A percentile compares a stretch with the other conserved stretches of the same genome.
These are phyloP conservation scores for Etheostoma nigrum DNA, from an alignment of 2,797 vertebrate species.

Conservation along the genomic window DNA sequence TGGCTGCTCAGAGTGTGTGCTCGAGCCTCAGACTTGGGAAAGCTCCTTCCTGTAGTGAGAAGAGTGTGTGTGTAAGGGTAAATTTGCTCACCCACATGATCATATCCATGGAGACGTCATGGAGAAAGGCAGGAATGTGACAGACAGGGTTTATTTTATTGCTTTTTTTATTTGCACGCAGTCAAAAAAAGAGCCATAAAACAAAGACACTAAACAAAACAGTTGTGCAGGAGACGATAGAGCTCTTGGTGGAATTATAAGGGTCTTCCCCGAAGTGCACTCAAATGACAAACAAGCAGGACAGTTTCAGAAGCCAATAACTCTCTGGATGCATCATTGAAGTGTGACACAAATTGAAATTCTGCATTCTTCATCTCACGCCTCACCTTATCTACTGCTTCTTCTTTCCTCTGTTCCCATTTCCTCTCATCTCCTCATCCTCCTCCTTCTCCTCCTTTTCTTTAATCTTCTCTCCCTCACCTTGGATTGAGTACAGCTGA, in stretches of 20 bases:
- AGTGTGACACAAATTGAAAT: constrained; percentile 55
- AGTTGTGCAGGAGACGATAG: constrained; percentile 11
- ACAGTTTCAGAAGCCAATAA: constrained; percentile 24
- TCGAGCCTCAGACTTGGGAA: constrained; percentile 30
- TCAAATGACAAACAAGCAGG: constrained; percentile 25
- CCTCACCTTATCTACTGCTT: constrained; percentile 31
- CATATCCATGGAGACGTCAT: constrained; percentile 73
- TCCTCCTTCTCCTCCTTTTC: constrained; percentile 22
- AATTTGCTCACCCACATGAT: constrained; percentile 72
- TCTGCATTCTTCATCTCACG: constrained; percentile 47
- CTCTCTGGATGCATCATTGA: constrained; percentile 34
- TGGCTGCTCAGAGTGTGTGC: constrained; percentile 3
- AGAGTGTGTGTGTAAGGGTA: constrained; percentile 30
- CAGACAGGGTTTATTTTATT: constrained; percentile 62
- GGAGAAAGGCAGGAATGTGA: constrained; percentile 80
- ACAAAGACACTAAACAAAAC: constrained; percentile 27
- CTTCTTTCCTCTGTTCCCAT: constrained; percentile 18
- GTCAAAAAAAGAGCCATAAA: constrained; percentile 10
- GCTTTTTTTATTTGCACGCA: constrained; percentile 47
- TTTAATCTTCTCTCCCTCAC: constrained; percentile 44
- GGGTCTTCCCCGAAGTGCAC: constrained; percentile 23
- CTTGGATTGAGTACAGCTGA: constrained; percentile 41
- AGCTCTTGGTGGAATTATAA: constrained; percentile 22
- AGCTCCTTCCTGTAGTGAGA: constrained; percentile 42
- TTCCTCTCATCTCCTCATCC: constrained; percentile 24